Evolutionary conservation across 2,888 invertebrate species (phyloP), one percentile per base, ranked within the genome.

Genomic region (Lepidonotus clava): DNA sequence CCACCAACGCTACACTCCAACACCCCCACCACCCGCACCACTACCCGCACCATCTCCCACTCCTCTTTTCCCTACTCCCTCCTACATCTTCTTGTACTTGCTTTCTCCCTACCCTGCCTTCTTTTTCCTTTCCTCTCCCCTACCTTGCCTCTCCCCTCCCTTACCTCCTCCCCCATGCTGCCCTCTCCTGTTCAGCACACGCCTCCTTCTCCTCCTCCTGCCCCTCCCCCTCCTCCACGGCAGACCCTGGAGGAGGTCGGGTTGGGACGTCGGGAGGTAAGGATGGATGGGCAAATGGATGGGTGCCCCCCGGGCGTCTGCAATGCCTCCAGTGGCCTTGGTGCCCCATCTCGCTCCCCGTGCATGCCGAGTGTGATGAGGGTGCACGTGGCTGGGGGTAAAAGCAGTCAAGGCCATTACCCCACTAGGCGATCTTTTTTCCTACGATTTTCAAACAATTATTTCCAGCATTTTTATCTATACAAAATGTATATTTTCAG

Each of bases 261-360:
- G n/a, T n/a, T n/a, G n/a, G n/a, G n/a, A n/a, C n/a, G n/a, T n/a
- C n/a, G n/a, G n/a, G n/a, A n/a, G n/a, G n/a, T n/a, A 61, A 28
- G 61, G 61, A 61, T 61, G 61, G 61, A 28, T 61, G 61, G 28
- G 28, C 28, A 32, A 32, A 61, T 61, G 61, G 61, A 61, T 61
- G 61, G 61, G 11, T 61, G 61, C 61, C 61, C 61, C 61, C n/a
- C n/a, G 28, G 61, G 28, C 61, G 61, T 11, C 24, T 24, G 11
- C 14, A 28, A 32, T 28, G 61, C 61, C 61, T 28, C 61, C 28
- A 28, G 61, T 24, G 61, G 61, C 28, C 11, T 24, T 24, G 61
- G 28, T n/a, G 46, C 61, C 28, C n/a, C 28, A 14, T 11, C 28
- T 24, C 28, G 28, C 2, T 14, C n/a, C 28, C 11, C 21, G 61